These are phyloP conservation scores for Thinocorus orbignyianus DNA, from an alignment of 2,113 vertebrate genomes.

Conservation along the genomic window DNA sequence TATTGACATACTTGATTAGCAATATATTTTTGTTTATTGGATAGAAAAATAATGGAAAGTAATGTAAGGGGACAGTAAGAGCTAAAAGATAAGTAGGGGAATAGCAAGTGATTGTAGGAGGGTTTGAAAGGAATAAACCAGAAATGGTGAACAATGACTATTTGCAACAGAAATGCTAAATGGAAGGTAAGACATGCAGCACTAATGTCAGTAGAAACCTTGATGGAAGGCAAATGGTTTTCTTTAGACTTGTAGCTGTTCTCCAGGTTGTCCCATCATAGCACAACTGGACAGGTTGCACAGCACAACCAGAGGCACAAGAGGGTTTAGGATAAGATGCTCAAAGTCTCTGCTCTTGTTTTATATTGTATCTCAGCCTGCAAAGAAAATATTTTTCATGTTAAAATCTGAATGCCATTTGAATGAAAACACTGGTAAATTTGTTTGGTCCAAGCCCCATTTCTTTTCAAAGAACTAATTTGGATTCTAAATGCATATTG, in stretches of 20 bases:
- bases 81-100: background rate
- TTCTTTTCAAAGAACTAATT: background rate
- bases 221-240: background rate
- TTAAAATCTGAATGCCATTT: background rate
- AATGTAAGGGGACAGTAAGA: background rate
- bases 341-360: background rate
- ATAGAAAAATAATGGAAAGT: background rate
- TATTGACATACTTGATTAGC: background rate
- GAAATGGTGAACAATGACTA: background rate
- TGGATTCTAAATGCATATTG: background rate
- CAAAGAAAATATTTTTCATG: background rate
- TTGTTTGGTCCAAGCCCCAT: background rate
- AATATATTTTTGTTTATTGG: background rate
- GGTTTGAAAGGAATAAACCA: background rate
- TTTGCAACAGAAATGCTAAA: background rate
- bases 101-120: background rate
- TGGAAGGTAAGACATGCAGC: too few species aligned
- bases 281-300: background rate
- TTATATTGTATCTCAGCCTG: background rate
- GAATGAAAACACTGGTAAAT: background rate
- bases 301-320: background rate
- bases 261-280: background rate
- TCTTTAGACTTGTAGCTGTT: background rate
- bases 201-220: background rate
- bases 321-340: background rate